These are phyloP conservation scores for Sweltsa coloradensis DNA, from an alignment of 1,140 invertebrate genomes.

Conservation along the genomic window DNA sequence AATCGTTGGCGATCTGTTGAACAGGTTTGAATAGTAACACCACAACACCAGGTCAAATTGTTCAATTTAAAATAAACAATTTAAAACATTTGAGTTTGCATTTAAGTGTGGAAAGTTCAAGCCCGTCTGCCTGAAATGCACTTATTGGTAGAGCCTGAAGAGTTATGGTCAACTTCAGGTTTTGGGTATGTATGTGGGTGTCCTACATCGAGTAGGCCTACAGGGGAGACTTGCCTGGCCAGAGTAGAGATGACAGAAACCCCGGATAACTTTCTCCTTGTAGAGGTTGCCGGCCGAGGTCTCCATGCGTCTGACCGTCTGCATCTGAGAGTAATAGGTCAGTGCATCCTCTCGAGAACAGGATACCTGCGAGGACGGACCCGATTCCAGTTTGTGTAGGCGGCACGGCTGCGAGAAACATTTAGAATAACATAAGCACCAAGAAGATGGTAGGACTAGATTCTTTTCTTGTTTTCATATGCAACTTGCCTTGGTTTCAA, in stretches of 20 bases:
- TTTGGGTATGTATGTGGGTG: too few species aligned
- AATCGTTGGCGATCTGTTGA: too few species aligned
- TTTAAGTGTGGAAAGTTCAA: too few species aligned
- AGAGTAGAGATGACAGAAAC: constrained; percentile 72
- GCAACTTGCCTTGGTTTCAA: constrained; percentile 24
- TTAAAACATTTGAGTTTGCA: too few species aligned
- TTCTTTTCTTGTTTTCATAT: neutral
- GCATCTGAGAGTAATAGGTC: constrained; percentile 48
- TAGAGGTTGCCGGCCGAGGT: constrained; percentile 55
- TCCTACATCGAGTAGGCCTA: too few species aligned
- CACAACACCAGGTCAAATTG: too few species aligned
- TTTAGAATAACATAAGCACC: neutral
- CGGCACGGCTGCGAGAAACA: constrained; percentile 57
- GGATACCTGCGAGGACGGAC: constrained; percentile 42
- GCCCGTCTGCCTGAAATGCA: too few species aligned
- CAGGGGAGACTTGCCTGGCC: too few species aligned
- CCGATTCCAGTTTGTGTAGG: constrained; percentile 76
- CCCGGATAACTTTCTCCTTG: constrained; percentile 62
- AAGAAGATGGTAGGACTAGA: neutral
- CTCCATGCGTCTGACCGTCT: constrained; percentile 53
- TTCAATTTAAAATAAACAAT: too few species aligned
- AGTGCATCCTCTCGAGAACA: constrained; percentile 50
- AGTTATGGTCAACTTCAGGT: too few species aligned
- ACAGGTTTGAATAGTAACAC: too few species aligned
- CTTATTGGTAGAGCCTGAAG: too few species aligned